Evolutionary conservation across 1,140 invertebrate species (phyloP).

Genomic region (Ptiloglossa arizonensis): DNA sequence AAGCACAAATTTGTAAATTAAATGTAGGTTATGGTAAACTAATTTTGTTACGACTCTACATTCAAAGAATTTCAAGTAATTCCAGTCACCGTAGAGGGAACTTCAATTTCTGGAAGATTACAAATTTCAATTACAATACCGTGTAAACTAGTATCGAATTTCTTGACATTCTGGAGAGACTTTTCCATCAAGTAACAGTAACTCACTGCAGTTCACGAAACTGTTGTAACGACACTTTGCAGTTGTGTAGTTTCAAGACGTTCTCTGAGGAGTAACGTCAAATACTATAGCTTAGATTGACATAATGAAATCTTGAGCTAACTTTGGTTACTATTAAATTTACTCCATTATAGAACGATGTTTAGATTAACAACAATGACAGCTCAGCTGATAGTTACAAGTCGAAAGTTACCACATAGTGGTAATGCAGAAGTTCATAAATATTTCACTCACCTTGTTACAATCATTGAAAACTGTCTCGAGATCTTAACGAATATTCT

Average conservation of each 20-base stretch:
- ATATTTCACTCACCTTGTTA: too few species aligned
- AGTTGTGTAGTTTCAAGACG: not conserved
- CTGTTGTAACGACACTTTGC: not conserved
- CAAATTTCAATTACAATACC: not conserved
- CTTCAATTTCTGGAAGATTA: not conserved
- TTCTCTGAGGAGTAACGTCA: not conserved
- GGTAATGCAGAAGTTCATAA: not conserved
- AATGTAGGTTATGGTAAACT: too few species aligned
- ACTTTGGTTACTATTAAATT: not conserved
- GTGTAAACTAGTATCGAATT: not conserved
- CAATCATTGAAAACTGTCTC: too few species aligned
- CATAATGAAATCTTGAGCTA: not conserved
- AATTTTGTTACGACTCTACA: too few species aligned
- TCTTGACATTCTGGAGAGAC: not conserved
- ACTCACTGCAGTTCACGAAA: not conserved
- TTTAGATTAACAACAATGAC: not conserved
- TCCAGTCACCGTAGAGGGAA: not conserved
- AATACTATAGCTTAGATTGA: not conserved
- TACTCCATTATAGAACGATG: not conserved
- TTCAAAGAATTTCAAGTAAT: too few species aligned
- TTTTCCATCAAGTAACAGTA: not conserved
- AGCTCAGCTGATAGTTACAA: not conserved
- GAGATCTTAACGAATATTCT: too few species aligned
- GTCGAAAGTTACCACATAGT: not conserved
- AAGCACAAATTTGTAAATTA: too few species aligned